Base-by-base conservation (phyloP, 2,888 invertebrate genomes). In the Linnaemya vulpina region DNA sequence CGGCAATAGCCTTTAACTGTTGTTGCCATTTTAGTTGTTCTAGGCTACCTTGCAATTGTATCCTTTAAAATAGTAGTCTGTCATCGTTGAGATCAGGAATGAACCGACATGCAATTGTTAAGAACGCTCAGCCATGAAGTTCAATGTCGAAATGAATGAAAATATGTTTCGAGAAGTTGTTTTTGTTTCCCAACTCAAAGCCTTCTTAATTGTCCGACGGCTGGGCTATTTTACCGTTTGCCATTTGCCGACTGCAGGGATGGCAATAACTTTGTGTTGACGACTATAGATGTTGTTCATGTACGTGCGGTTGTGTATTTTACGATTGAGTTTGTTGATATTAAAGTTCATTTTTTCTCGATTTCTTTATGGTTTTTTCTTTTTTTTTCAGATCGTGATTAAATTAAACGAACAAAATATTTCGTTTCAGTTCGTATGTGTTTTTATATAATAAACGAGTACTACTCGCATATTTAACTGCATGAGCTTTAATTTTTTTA, bases 51-150 rank as follows among this genome's bases (percentile, higher is more conserved):
- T 70, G 70, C 70, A 63, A 75, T 70, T 82, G 22, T 70, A 82
- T 82, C 75, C 81, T 82, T 82, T 70, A 75, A 68, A 82, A 70
- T 58, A 71, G 76, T 76, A 70, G 55, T 70, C 76, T 71, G 70
- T 71, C 76, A 63, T 71, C 76, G 65, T 62, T 62, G 51, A 46
- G 70, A 76, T 63, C 70, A 76, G 25, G 49, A 68, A 38, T 70
- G 68, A 67, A 71, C 22, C 70, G 55, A 60, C 49, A 65, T 35
- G 65, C 46, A 76, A 63, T 75, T 75, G 43, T 15, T 8, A 51
- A 38, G 38, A 46, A 55, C 43, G 20, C 22, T 53, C 5, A 11
- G 38, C 38, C 38, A 38, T 71, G 46, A 75, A 71, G 71, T 76
- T 82, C 63, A 76, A 76, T 76, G 62, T 15, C 53, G 22, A 68